A percentile compares a stretch with the other conserved stretches of the same genome.
phyloP scores from a whole-genome alignment of 2,888 invertebrate species.

The Dryomyza anilis region DNA sequence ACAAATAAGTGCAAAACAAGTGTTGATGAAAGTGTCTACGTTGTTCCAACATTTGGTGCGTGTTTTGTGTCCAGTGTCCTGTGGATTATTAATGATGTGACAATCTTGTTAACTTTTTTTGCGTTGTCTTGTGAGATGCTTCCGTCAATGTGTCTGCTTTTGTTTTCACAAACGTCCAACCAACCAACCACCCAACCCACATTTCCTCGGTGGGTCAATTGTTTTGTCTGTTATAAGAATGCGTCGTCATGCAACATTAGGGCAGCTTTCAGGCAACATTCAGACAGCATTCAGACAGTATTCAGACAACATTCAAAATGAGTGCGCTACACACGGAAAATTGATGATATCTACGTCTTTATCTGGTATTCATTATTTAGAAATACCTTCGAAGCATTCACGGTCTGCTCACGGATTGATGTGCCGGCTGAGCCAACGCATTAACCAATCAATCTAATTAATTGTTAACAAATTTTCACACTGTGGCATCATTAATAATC shows the following conservation, averaged over 20 bases:
- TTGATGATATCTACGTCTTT: constrained; percentile 24
- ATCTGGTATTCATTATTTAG: background rate
- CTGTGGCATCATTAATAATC: constrained; percentile 33
- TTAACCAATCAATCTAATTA: constrained; percentile 42
- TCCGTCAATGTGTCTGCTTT: background rate
- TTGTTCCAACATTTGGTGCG: constrained; percentile 6
- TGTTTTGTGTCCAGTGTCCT: constrained; percentile 1
- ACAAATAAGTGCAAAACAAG: background rate
- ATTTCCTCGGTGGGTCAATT: background rate
- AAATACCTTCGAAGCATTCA: background rate
- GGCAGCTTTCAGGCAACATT: background rate
- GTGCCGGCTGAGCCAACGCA: constrained; percentile 1
- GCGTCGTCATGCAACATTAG: constrained; percentile 23
- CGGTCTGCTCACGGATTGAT: no score
- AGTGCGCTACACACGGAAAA: constrained; percentile 25
- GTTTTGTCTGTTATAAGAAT: constrained; percentile 7
- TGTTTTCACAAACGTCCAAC: no score
- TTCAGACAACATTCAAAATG: constrained; percentile 16
- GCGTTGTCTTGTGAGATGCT: background rate
- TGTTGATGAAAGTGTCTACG: constrained; percentile 1
- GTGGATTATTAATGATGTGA: constrained; percentile 28
- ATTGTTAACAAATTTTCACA: constrained; percentile 46
- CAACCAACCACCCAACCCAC: no score
- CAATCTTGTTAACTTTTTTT: constrained; percentile 25
- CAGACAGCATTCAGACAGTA: background rate